Conservation (phyloP, 2,797 vertebrate genomes). For the Ciconia nigra region DNA sequence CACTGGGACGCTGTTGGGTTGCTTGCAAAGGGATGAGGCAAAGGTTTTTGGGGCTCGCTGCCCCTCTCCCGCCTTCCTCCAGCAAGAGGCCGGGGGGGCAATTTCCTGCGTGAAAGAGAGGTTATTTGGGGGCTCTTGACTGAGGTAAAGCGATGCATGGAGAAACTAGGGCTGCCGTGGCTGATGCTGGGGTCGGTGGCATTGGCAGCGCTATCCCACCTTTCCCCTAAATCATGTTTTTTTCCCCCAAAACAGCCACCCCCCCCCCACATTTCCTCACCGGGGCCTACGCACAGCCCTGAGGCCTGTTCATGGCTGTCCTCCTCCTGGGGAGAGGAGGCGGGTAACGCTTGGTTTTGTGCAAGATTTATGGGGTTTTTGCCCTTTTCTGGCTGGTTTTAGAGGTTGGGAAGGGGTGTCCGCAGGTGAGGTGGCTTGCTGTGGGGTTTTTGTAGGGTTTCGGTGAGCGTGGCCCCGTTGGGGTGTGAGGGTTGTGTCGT, state of each 20-base stretch:
- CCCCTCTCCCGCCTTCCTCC: not conserved
- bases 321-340: no score
- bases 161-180: not conserved
- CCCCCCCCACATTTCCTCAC: rapidly evolving
- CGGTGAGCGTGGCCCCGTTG: not conserved
- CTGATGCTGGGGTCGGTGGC: rapidly evolving
- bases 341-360: not conserved
- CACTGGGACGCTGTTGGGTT: not conserved
- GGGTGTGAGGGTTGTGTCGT: not conserved
- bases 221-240: not conserved
- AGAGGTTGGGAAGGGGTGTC: not conserved
- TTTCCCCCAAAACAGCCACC: rapidly evolving
- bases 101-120: not conserved
- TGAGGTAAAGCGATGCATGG: not conserved
- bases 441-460: not conserved
- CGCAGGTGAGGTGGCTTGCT: not conserved
- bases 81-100: rapidly evolving
- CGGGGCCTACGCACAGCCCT: rapidly evolving
- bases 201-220: rapidly evolving
- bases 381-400: not conserved
- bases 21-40: not conserved
- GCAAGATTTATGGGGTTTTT: no score
- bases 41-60: not conserved
- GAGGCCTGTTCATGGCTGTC: not conserved
- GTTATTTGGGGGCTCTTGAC: not conserved